Evolutionary conservation across 2,797 vertebrate species (phyloP).

Genomic region (Cyprinella venusta): DNA sequence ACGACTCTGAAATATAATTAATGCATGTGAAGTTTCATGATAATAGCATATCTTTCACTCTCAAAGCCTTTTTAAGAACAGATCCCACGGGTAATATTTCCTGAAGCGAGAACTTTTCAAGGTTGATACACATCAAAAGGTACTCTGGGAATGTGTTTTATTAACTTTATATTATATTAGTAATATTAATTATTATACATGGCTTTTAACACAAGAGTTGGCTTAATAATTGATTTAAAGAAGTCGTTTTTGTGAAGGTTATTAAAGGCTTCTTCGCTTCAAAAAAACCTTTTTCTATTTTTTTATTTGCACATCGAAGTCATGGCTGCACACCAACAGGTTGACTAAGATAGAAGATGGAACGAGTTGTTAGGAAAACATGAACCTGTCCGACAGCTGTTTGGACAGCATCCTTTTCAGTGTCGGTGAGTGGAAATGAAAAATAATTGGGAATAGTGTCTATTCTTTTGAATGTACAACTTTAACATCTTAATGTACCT

Average conservation of each 20-base stretch:
- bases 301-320: slow-evolving; percentile 25
- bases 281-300: neutral
- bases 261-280: slow-evolving; percentile 5
- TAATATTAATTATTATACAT: slow-evolving; percentile 25
- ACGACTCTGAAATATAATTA: slow-evolving; percentile 40
- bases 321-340: slow-evolving; percentile 12
- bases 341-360: slow-evolving; percentile 6
- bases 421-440: slow-evolving; percentile 70
- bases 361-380: slow-evolving; percentile 15
- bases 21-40: slow-evolving; percentile 40
- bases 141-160: slow-evolving; percentile 26
- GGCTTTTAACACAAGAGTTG: slow-evolving; percentile 7
- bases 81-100: slow-evolving; percentile 30
- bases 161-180: slow-evolving; percentile 34
- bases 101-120: slow-evolving; percentile 32
- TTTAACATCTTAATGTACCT: slow-evolving; percentile 15
- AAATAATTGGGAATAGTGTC: slow-evolving; percentile 70
- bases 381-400: slow-evolving; percentile 10
- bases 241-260: neutral
- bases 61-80: slow-evolving; percentile 42
- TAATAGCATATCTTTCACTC: slow-evolving; percentile 25
- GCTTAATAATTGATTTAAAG: slow-evolving; percentile 49
- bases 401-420: slow-evolving; percentile 58
- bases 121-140: slow-evolving; percentile 40
- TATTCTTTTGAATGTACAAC: slow-evolving; percentile 53